Base-by-base conservation (phyloP, 2,888 invertebrate species). In the Melanargia galathea region DNA sequence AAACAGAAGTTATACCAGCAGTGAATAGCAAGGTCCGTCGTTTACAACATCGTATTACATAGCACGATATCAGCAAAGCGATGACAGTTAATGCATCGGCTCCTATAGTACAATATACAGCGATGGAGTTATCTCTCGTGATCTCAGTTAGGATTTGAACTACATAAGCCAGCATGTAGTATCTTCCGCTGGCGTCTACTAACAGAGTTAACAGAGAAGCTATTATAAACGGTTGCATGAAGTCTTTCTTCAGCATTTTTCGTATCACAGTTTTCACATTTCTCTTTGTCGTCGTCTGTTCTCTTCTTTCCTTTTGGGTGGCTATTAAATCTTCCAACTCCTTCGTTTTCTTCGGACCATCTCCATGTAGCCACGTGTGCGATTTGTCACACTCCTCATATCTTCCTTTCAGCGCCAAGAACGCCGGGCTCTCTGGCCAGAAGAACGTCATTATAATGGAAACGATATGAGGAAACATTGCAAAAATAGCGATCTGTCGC, bases 361-460 rank as follows among this genome's bases (percentile, higher is more conserved):
- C 62, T 26, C 80, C 83, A 26, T 75, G 57, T 0, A 82, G 62
- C 75, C 77, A 83, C 3, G 56, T 56, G 55, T 75, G 80, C 0
- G 80, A 71, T 51, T 70, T 67, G 16, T 75, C 68, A 56, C 79
- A 81, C 10, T 81, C 79, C 2, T 68, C 69, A 64, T 73, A 79
- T 26, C 70, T 71, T 2, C 80, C 81, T 62, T 73, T 79, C 66
- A 78, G 64, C 0, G 80, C 83, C 8, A 78, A 70, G 60, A 66
- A 77, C 0, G 76, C 72, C 1, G 82, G 83, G 35, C 82, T 83
- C 60, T 83, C 83, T 0, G 76, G 75, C 78, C 81, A 83, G 16
- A 74, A 73, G 1, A 71, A 58, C 0, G 77, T 74, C n/a, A 78
- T 6, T 0, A 79, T 16, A 0, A 75, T 49, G 0, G 75, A 58